Percentiles rank a stretch among this genome's conserved stretches.
These are phyloP conservation scores for Apotomis turbidana DNA, from an alignment of 2,888 invertebrate genomes.

Conservation along the genomic window DNA sequence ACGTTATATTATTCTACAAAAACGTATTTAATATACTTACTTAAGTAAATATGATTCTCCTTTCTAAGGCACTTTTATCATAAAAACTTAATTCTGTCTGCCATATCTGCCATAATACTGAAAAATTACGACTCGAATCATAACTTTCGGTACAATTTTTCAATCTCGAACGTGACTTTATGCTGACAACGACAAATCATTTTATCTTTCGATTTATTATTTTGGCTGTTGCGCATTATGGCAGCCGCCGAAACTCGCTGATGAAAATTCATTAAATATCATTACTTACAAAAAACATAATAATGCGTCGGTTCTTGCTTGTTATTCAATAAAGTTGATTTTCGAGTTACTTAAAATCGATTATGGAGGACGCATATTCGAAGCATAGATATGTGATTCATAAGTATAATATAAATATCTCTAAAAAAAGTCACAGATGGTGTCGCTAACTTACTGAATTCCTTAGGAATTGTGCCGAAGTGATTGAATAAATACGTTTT, in stretches of 20 bases:
- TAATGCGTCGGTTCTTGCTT: constrained; percentile 18
- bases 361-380: not conserved
- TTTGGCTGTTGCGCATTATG: constrained; percentile 32
- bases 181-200: constrained; percentile 35
- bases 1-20: not conserved
- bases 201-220: constrained; percentile 40
- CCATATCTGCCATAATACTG: constrained; percentile 19
- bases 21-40: not conserved
- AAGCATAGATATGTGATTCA: constrained; percentile 2
- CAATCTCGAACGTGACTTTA: constrained; percentile 35
- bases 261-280: constrained; percentile 36
- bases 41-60: not conserved
- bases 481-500: no score
- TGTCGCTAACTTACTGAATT: not conserved
- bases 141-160: constrained; percentile 32
- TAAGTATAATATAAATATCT: not conserved
- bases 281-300: constrained; percentile 29
- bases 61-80: not conserved
- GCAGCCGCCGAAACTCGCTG: constrained; percentile 26
- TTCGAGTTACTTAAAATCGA: constrained; percentile 1
- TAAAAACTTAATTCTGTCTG: constrained; percentile 31
- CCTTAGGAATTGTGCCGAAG: no score
- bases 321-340: constrained; percentile 14
- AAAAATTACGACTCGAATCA: constrained; percentile 23
- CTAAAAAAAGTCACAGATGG: not conserved